These are phyloP conservation scores for Ectropis grisescens DNA, from an alignment of 1,140 invertebrate species.

Conservation along the genomic window DNA sequence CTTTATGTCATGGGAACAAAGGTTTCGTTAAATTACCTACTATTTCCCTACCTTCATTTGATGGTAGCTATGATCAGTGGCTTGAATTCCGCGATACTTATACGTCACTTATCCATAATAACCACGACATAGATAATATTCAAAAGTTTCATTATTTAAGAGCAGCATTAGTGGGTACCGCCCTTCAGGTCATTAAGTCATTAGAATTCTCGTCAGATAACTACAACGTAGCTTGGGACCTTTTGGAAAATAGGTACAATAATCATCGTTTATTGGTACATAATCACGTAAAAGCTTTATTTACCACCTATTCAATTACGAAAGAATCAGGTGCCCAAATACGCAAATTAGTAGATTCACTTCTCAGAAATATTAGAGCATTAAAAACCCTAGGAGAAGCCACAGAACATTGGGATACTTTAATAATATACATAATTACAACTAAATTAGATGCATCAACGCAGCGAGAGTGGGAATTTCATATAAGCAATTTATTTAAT, in stretches of 20 bases:
- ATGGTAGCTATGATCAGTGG: constrained; percentile 5
- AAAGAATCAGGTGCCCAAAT: constrained; percentile 7
- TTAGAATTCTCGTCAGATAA: constrained; percentile 20
- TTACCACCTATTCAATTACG: constrained; percentile 11
- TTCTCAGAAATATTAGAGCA: constrained; percentile 4
- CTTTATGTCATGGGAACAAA: no score
- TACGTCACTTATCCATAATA: constrained; percentile 4
- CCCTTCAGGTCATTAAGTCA: constrained; percentile 12
- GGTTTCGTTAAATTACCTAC: constrained; percentile 1
- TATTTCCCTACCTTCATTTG: neutral
- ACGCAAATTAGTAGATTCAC: constrained; percentile 5
- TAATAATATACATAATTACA: constrained; percentile 5
- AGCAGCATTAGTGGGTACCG: constrained; percentile 2
- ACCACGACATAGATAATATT: neutral
- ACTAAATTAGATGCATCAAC: constrained; percentile 6
- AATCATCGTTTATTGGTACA: constrained; percentile 22
- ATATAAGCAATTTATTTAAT: no score
- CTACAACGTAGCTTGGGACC: constrained; percentile 27
- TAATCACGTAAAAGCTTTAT: constrained; percentile 21
- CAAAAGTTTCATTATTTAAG: constrained; percentile 9
- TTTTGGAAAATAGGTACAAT: constrained; percentile 24
- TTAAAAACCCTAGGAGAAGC: constrained; percentile 4
- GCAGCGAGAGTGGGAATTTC: constrained; percentile 8
- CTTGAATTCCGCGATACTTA: constrained; percentile 7
- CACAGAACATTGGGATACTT: constrained; percentile 3